Evolutionary conservation across 2,888 invertebrate genomes (phyloP), one percentile per base, ranked within the genome.

Genomic region (Aporophyla lueneburgensis): DNA sequence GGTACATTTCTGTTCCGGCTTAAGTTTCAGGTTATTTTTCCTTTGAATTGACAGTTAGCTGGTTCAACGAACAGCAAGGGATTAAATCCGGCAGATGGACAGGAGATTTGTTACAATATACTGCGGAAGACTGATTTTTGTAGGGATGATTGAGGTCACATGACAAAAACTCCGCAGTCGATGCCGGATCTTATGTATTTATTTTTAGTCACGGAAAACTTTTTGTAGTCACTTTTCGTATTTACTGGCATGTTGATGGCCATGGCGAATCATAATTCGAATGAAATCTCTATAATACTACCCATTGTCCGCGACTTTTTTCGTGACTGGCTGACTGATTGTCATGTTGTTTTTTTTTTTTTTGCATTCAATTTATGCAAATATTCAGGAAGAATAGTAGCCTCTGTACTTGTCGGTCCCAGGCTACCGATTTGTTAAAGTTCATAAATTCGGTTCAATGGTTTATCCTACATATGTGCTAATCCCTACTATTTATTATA

Each of bases 31-130:
- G 81, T 85, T 83, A 85, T 73, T 85, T 81, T 85, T 76, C 71
- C 76, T 72, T 76, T 62, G 71, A 76, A 85, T 85, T 85, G 85
- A 70, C 76, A 85, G 61, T 85, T 85, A 85, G 10, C 74, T 74
- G 84, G 71, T 80, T 74, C 81, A 74, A 74, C 43, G 84, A 79
- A 67, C 58, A 79, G 40, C 19, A 54, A 78, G 43, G 78, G 80
- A 70, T 80, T 83, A 74, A 74, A 80, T 67, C 40, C 61, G 68
- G 66, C 21, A 84, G 80, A 84, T 80, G 74, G 81, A 58, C 61
- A 66, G 51, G 51, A 59, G 63, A 66, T 73, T 56, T 56, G 59
- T 66, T 51, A 83, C 59, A 68, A 65, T 61, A 68, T 51, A 51
- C 51, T 61, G 43, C 59, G 65, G 59, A 68, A 73, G 79, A 56